Conservation (phyloP, 2,888 invertebrate genomes). For the Mythimna albipuncta region DNA sequence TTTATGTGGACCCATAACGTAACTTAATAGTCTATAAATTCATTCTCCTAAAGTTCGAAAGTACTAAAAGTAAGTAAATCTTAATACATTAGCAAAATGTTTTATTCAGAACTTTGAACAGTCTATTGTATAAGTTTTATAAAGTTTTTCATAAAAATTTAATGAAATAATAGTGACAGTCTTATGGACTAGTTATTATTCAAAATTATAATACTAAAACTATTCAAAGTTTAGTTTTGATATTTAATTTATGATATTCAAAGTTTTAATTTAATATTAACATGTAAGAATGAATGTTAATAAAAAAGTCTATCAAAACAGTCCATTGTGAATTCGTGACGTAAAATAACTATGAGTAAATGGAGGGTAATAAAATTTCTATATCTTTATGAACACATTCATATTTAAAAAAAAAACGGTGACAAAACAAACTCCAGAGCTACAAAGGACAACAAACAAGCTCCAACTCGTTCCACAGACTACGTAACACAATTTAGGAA, state of each 20-base stretch:
- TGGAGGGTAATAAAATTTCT: not conserved
- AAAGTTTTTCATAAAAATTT: constrained; percentile 47
- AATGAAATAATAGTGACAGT: constrained; percentile 51
- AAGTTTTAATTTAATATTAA: constrained; percentile 5
- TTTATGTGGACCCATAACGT: constrained; percentile 17
- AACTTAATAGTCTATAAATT: constrained; percentile 44
- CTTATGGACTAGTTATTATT: constrained; percentile 37
- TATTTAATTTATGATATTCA: constrained; percentile 14
- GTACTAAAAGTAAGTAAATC: constrained; percentile 41
- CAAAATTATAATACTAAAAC: constrained; percentile 27
- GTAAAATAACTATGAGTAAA: not conserved
- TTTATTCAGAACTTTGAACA: constrained; percentile 54
- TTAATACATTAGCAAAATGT: constrained; percentile 53
- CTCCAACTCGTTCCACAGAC: constrained; percentile 47
- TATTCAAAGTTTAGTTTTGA: constrained; percentile 13
- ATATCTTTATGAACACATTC: not conserved
- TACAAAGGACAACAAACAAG: constrained; percentile 48
- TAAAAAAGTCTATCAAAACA: not conserved
- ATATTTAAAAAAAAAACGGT: constrained; percentile 3
- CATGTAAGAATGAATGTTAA: not conserved
- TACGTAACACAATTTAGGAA: constrained; percentile 53
- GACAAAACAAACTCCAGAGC: constrained; percentile 13
- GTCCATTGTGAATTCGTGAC: not conserved
- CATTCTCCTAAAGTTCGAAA: constrained; percentile 26
- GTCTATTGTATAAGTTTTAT: constrained; percentile 43